Base-by-base conservation (phyloP, 2,888 invertebrate species). In the Fragum whitleyi region DNA sequence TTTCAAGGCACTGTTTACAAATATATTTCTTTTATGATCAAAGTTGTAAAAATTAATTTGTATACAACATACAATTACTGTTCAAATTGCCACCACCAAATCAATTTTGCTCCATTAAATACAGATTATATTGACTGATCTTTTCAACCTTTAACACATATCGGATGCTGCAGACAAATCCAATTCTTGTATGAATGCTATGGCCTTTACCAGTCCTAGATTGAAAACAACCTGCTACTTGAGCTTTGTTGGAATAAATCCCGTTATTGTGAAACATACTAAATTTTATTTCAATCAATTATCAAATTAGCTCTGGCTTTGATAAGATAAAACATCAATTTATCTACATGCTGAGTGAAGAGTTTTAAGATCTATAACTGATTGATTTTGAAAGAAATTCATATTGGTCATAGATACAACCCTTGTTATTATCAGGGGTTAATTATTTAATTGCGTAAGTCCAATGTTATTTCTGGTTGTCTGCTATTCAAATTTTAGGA, bases 301-400 rank as follows among this genome's bases (percentile, higher is more conserved):
- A 36, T 9, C 32, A 36, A 36, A 36, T 36, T 6, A 36, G 3
- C 32, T 6, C 32, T 6, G 3, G 32, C 3, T 6, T 36, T 36
- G 32, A 36, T 6, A 9, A 36, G 32, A 36, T 36, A 36, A 6
- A 9, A 36, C 32, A 36, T 36, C 32, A 36, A 6, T 36, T 3
- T 3, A 36, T 36, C 32, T 36, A 36, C 32, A 36, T 36, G 32
- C 9, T 36, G n/a, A n/a, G 47, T 16, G 14, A 47, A 47, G 47
- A 47, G 47, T 47, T 47, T 3, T 42, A 19, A 65, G 65, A 65
- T 65, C 65, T 21, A 65, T 65, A 65, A 65, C 26, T 65, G 65
- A 65, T 65, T 65, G 65, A 65, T 65, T 62, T 61, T 9, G 21
- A 65, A 39, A 65, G 65, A 65, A 65, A 42, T 26, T 65, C 19